Evolutionary conservation across 2,113 vertebrate species (phyloP), one percentile per base, ranked within the genome.

Genomic region (Bubo scandiacus): DNA sequence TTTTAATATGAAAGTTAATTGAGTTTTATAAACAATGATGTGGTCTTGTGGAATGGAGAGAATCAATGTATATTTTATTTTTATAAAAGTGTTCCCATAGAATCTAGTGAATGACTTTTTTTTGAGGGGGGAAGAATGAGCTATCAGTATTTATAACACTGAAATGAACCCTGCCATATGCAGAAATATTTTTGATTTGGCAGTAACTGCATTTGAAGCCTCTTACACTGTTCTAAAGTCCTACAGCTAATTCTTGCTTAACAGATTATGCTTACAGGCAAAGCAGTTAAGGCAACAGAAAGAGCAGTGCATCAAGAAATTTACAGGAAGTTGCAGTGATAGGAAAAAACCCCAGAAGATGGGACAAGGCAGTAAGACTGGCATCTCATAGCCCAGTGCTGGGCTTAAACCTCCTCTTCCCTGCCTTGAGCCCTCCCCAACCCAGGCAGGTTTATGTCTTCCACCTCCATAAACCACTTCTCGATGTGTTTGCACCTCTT

Each of bases 51-150:
- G 45, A 30, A 11, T n/a, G 9, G 52, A 86, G 36, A 55, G 54
- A 77, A 84, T 82, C 47, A 42, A 29, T 94, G 94, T 95, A 91
- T 43, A 72, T 91, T 91, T 84, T 96, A 85, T 96, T 97, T 96
- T 97, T 94, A 97, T 96, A 96, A 95, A 96, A 49, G 57, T 6
- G 5, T 83, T 96, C 42, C 47, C 96, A 59, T 10, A 55, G 47
- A 71, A 36, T 79, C 12, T 11, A 26, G 49, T 40, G 21, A 84
- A 20, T 51, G 47, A n/a, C 42, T 71, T 59, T 58, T 62, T 59
- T 82, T 72, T 51, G 26, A 29, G 45, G 22, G 51, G 62, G 23
- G 34, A 66, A 27, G 27, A 81, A 74, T 8, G 14, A 90, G 20
- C 30, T 51, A 40, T 43, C 38, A n/a, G 8, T 21, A 47, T 30